Base-by-base conservation (phyloP, 2,797 vertebrate genomes). In the Siniperca undulata region DNA sequence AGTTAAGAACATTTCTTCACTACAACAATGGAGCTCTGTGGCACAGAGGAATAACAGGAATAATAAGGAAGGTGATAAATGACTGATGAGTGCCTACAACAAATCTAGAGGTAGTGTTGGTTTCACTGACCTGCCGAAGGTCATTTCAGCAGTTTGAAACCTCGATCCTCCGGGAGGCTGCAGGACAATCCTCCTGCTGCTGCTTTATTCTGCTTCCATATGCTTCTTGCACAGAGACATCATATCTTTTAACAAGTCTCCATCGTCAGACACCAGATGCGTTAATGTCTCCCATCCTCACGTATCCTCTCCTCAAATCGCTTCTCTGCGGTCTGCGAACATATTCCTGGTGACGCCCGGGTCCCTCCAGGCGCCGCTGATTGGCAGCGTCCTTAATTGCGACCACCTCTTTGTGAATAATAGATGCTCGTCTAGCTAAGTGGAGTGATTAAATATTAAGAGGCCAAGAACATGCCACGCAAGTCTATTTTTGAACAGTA, bases 381-480 rank as follows among this genome's bases (percentile, higher is more conserved):
- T 87, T 89, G 92, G 86, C 90, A 88, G 84, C 67, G 70, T 72
- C 77, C 83, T 89, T 93, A 91, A 91, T 89, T 91, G 85, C 66
- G 72, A 91, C 89, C 85, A 70, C 89, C 80, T 90, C 80, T 81
- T 48, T 40, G 62, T 94, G 85, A 93, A 94, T 94, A 91, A 95
- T 93, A 87, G 77, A 95, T 91, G 75, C 78, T 84, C 59, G 58
- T 91, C 86, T 70, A 22, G 76, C 88, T 93, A 90, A 93, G 86
- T 90, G 85, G 83, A 89, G 65, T 69, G 75, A 92, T 94, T 65
- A 93, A 93, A 91, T 92, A 93, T 94, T 94, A 90, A 95, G 74
- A n/a, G 76, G 67, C 64, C 0, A 6, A 59, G 78, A 79, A 77
- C 70, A 59, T 65, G 76, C 81, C 74, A 79, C 0, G 69, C 65